phyloP scores from a whole-genome alignment of 2,888 invertebrate species.

The Acleris cristana region DNA sequence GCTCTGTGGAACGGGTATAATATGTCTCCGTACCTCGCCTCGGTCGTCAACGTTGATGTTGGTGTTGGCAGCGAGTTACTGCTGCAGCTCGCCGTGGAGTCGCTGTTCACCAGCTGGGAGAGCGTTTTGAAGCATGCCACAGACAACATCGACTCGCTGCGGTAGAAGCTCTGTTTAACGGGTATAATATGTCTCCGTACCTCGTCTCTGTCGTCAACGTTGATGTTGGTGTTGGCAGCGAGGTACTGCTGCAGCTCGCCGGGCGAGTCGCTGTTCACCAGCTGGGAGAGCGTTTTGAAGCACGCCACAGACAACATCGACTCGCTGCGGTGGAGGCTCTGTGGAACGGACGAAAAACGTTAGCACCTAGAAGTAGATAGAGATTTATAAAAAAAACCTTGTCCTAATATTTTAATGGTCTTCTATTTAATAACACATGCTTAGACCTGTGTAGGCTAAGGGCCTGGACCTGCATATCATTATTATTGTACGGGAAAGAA shows the following conservation, averaged over 20 bases:
- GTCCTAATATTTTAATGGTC: too few species aligned
- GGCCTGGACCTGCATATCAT: too few species aligned
- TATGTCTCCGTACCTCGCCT: slow-evolving; percentile 87
- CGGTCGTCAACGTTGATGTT: slow-evolving; percentile 92
- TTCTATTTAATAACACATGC: too few species aligned
- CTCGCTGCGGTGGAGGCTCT: slow-evolving; percentile 95
- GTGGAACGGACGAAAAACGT: slow-evolving; percentile 49
- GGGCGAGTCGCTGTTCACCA: slow-evolving; percentile 91
- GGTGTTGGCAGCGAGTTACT: slow-evolving; percentile 92
- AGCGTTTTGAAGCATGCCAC: slow-evolving; percentile 92
- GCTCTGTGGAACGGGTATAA: slow-evolving; percentile 83
- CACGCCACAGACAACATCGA: slow-evolving; percentile 95
- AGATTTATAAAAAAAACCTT: background rate
- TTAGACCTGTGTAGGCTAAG: too few species aligned
- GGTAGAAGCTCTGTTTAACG: slow-evolving; percentile 90
- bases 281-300: slow-evolving; percentile 91
- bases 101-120: slow-evolving; percentile 90
- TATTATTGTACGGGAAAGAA: too few species aligned
- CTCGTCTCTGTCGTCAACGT: slow-evolving; percentile 94
- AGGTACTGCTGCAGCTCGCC: slow-evolving; percentile 91
- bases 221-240: slow-evolving; percentile 91
- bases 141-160: slow-evolving; percentile 96
- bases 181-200: slow-evolving; percentile 76
- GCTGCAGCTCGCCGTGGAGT: slow-evolving; percentile 91
- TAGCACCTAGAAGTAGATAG: background rate